Base-by-base conservation (phyloP, 2,888 invertebrate species). In the Volucella inflata region DNA sequence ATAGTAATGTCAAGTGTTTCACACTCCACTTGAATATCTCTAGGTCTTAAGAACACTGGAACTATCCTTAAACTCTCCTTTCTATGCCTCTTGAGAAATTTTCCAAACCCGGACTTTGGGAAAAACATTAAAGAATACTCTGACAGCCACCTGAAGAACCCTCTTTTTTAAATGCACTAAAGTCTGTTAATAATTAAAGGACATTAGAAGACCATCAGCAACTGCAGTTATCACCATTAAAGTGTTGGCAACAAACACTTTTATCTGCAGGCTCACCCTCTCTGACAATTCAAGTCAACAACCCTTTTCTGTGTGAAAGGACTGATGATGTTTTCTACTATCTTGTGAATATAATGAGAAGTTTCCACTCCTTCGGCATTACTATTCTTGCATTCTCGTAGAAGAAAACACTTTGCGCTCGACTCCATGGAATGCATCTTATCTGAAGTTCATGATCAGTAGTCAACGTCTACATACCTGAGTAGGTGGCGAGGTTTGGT, bases 381-480 rank as follows among this genome's bases (percentile, higher is more conserved):
- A 57, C 17, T 14, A 21, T 16, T 50, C 11, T 40, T 11, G 2
- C 40, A 71, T 36, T 16, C 44, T 42, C 16, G n/a, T 14, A 55
- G 55, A 44, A 48, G 50, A 16, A 48, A 64, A 16, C 38, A 50
- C 14, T 30, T 59, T 44, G 16, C 36, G 57, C 9, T 14, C 50
- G 60, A 53, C 46, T 38, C 53, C 57, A 44, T 53, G 51, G 44
- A 74, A 70, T 55, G 67, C 48, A 44, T 72, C 78, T 64, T 78
- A 83, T 83, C 83, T 83, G 44, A 83, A 83, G 83, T 83, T 83
- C 78, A 71, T 74, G 68, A 83, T 83, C 74, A 68, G 62, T 46
- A 48, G 16, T 60, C 42, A 46, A 4, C 8, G 36, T n/a, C n/a
- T 14, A 2, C 17, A 38, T 53, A 59, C 57, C 57, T 59, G 57